These are phyloP conservation scores for Eulemur rubriventer DNA, from an alignment of 2,797 vertebrate genomes.

Conservation along the genomic window DNA sequence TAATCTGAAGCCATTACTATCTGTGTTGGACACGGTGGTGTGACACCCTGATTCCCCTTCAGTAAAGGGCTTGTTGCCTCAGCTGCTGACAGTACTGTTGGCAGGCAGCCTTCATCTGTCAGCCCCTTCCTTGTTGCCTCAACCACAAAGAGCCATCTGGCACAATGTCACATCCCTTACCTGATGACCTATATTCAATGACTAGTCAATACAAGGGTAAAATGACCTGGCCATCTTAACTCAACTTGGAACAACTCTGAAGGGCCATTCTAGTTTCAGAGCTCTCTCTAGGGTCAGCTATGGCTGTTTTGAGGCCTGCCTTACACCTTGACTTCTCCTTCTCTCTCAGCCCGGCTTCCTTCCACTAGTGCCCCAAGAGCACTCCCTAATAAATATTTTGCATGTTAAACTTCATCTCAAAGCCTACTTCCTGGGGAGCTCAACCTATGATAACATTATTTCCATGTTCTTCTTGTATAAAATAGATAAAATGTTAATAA, in stretches of 20 bases:
- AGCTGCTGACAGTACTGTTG: not conserved
- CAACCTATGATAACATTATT: not conserved
- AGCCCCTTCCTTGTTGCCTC: not conserved
- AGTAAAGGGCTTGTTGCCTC: not conserved
- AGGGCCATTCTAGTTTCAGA: not conserved
- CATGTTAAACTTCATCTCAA: conserved; percentile 39
- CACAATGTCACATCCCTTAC: not conserved
- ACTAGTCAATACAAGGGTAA: not conserved
- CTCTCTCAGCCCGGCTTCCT: not conserved
- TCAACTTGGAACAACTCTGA: conserved; percentile 24
- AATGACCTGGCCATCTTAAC: not conserved
- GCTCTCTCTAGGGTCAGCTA: not conserved
- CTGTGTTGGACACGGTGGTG: not conserved
- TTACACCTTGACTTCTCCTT: not conserved
- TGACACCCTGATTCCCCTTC: not conserved
- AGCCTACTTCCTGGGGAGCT: not conserved
- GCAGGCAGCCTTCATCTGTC: not conserved
- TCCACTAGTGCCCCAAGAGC: not conserved
- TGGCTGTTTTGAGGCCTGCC: not conserved
- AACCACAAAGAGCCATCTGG: conserved; percentile 27
- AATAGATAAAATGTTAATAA: conserved; percentile 35
- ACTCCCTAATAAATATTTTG: conserved; percentile 11
- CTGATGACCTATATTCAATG: not conserved
- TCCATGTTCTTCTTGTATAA: conserved; percentile 47
- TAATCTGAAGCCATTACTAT: conserved; percentile 25